Evolutionary conservation across 2,888 invertebrate species (phyloP).

Genomic region (Acronicta psi): DNA sequence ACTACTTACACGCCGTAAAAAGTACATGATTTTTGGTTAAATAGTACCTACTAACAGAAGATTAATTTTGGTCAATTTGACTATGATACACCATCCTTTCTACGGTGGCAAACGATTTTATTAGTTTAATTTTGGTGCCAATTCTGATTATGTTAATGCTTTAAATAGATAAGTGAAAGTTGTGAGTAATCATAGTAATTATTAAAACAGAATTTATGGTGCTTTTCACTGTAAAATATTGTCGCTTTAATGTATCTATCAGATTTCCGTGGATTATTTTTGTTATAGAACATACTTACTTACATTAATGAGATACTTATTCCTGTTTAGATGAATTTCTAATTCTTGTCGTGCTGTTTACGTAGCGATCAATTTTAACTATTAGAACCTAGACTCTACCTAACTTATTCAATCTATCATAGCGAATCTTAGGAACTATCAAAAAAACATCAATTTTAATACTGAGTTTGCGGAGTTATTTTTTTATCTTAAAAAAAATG

Average conservation of each 20-base stretch:
- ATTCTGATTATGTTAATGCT: conserved; percentile 83
- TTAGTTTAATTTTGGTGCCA: conserved; percentile 82
- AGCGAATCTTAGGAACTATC: no score
- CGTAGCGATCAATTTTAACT: conserved; percentile 59
- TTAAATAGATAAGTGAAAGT: conserved; percentile 83
- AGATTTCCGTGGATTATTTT: conserved; percentile 39
- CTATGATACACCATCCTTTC: conserved; percentile 35
- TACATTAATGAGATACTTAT: conserved; percentile 52
- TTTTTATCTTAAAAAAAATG: no score
- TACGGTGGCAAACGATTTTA: conserved; percentile 44
- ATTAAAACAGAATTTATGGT: conserved; percentile 81
- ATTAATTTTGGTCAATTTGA: no score
- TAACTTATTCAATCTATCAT: conserved; percentile 25
- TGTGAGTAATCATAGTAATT: conserved; percentile 80
- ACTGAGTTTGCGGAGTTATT: no score
- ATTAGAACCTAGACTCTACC: conserved; percentile 51
- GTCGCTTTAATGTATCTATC: conserved; percentile 49
- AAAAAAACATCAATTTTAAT: no score
- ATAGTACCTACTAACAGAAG: neutral
- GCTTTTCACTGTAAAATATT: conserved; percentile 72
- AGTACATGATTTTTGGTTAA: neutral
- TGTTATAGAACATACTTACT: conserved; percentile 28
- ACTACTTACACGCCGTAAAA: neutral
- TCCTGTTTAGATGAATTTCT: conserved; percentile 58
- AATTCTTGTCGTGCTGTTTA: conserved; percentile 62